phyloP scores from a whole-genome alignment of 2,113 vertebrate genomes.

The Thalassoma bifasciatum region DNA sequence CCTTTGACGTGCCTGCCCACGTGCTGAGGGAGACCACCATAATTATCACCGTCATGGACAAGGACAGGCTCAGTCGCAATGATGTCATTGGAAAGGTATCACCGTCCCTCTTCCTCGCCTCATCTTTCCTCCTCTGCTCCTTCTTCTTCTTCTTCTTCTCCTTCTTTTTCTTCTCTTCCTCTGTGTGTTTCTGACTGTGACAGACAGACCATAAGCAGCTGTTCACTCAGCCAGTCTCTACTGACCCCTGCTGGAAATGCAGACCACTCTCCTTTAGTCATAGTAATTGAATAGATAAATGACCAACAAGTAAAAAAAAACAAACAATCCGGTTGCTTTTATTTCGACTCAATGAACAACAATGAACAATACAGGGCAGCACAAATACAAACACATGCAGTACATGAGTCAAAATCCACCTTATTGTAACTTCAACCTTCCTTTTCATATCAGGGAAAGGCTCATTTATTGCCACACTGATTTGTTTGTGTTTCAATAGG shows the following conservation, averaged over 20 bases:
- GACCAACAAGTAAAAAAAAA: background rate
- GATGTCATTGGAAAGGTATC: slow-evolving; percentile 98
- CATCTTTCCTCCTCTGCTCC: slow-evolving; percentile 34
- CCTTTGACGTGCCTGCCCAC: slow-evolving; percentile 97
- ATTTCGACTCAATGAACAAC: background rate
- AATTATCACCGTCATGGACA: slow-evolving; percentile 99
- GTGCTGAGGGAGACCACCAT: slow-evolving; percentile 98
- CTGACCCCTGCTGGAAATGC: slow-evolving; percentile 77
- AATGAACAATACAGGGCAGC: background rate
- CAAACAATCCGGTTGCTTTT: background rate
- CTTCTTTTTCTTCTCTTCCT: slow-evolving; percentile 43
- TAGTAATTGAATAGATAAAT: background rate
- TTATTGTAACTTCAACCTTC: no score
- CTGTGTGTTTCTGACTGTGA: slow-evolving; percentile 51
- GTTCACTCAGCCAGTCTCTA: slow-evolving; percentile 61
- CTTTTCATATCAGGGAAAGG: no score
- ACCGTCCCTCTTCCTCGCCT: slow-evolving; percentile 46
- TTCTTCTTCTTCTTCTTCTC: background rate
- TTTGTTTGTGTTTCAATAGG: no score
- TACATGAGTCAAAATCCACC: no score
- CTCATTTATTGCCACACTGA: no score
- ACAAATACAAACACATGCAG: background rate
- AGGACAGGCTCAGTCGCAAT: slow-evolving; percentile 97
- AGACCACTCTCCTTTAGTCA: background rate
- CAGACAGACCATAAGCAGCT: slow-evolving; percentile 29